These are phyloP conservation scores for Hemichromis elongatus DNA, from an alignment of 2,113 vertebrate genomes.

Conservation along the genomic window DNA sequence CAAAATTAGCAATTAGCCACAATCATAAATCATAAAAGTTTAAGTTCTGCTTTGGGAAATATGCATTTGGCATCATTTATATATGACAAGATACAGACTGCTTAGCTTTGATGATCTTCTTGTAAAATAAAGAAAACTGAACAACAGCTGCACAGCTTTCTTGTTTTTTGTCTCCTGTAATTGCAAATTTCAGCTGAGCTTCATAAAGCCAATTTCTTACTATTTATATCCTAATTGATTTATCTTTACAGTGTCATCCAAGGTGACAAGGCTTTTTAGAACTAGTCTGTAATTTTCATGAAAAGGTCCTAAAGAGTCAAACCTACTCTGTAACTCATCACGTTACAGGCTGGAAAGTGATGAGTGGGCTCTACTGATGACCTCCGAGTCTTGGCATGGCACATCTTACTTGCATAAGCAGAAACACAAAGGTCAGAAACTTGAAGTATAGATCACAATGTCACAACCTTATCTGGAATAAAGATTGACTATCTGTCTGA, in stretches of 20 bases:
- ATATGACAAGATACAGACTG: not conserved
- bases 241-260: not conserved
- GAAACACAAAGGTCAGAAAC: not conserved
- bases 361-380: not conserved
- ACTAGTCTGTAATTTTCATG: not conserved
- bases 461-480: not conserved
- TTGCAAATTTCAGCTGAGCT: not conserved
- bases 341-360: not conserved
- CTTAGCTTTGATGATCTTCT: not conserved
- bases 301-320: not conserved
- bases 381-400: not conserved
- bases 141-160: not conserved
- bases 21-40: not conserved
- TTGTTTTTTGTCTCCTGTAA: not conserved
- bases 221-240: not conserved
- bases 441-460: not conserved
- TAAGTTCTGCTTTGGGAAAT: not conserved
- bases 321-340: not conserved
- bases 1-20: not conserved
- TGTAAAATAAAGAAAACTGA: not conserved
- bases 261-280: not conserved
- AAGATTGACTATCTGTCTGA: not conserved
- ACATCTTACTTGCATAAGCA: not conserved
- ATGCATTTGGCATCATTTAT: not conserved
- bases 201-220: not conserved